phyloP scores from a whole-genome alignment of 2,113 vertebrate genomes.

The Cettia cetti region DNA sequence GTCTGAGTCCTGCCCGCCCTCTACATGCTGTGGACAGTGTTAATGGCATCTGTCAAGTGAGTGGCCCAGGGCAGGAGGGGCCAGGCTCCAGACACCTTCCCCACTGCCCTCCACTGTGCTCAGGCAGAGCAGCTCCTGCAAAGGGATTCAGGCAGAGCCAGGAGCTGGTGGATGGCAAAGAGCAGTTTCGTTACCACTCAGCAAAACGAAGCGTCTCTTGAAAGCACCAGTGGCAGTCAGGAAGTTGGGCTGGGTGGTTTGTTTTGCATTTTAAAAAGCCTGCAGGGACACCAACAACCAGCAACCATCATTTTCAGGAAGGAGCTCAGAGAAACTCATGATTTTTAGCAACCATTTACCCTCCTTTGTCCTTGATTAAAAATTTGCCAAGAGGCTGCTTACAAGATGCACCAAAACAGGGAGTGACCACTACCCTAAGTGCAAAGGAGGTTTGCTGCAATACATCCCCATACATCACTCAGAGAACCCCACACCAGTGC shows the following conservation, averaged over 20 bases:
- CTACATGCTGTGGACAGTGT: neutral
- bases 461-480: neutral
- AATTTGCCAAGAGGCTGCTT: neutral
- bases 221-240: neutral
- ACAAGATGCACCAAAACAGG: neutral
- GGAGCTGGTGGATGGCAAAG: neutral
- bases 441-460: neutral
- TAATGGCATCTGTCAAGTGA: neutral
- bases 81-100: neutral
- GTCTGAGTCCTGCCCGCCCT: rapidly evolving
- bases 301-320: neutral
- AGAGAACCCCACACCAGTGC: neutral
- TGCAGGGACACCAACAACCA: neutral
- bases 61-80: rapidly evolving
- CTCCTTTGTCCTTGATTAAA: constrained; percentile 13
- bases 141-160: neutral
- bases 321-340: neutral
- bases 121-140: neutral
- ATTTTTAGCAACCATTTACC: neutral
- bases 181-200: neutral
- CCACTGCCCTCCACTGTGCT: neutral
- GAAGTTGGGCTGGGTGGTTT: constrained; percentile 36
- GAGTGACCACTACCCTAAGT: neutral
- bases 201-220: neutral
- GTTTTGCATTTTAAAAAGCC: constrained; percentile 34